Evolutionary conservation across 92 coral and sea anemone genomes (phyloP).

Genomic region (Zoanthus solanderi): DNA sequence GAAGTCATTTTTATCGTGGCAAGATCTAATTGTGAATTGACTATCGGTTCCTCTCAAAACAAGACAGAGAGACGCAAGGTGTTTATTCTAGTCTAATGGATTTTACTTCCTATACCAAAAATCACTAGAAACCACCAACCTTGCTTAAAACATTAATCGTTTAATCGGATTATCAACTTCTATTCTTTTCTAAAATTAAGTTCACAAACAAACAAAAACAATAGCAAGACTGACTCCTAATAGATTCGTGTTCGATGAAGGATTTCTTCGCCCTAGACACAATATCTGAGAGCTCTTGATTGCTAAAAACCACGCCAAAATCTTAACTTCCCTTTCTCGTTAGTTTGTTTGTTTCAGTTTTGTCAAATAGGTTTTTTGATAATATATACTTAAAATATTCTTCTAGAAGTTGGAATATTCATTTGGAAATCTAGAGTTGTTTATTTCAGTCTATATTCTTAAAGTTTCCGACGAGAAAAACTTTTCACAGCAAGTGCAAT

Average conservation of each 20-base stretch:
- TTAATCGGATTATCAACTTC: background rate
- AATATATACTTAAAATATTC: constrained; percentile 22
- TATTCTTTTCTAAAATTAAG: background rate
- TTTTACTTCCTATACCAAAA: background rate
- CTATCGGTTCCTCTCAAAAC: constrained; percentile 6
- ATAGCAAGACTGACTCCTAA: background rate
- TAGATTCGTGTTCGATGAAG: constrained; percentile 7
- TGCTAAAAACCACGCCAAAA: constrained; percentile 31
- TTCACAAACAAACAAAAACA: background rate
- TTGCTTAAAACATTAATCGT: background rate
- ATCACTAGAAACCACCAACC: background rate
- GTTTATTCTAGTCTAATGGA: constrained; percentile 11
- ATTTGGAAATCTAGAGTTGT: too few species aligned
- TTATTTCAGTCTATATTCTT: background rate
- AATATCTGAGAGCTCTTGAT: constrained; percentile 21
- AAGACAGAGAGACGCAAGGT: constrained; percentile 23
- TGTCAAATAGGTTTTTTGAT: constrained; percentile 30
- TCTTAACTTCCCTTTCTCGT: constrained; percentile 34
- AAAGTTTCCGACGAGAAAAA: background rate
- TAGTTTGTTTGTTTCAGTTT: constrained; percentile 44
- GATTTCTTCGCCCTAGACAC: background rate
- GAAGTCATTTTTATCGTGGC: constrained; percentile 15
- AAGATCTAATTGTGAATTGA: background rate
- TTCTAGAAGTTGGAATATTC: background rate
- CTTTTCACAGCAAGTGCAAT: background rate